These are phyloP conservation scores for Listronotus oregonensis DNA, from an alignment of 1,140 invertebrate genomes.

Conservation along the genomic window DNA sequence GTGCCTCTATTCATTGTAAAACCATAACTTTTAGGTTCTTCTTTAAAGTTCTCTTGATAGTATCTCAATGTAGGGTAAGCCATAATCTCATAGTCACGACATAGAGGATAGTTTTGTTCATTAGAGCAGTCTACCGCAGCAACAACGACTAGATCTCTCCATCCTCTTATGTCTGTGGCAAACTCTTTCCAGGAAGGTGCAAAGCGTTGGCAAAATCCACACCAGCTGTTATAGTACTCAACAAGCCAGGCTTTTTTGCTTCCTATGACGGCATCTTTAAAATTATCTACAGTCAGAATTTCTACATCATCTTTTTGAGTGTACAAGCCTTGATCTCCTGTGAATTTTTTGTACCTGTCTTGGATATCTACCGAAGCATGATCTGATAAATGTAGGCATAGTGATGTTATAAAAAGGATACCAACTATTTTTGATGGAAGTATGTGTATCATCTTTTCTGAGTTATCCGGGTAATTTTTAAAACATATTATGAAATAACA, in stretches of 20 bases:
- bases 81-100: constrained; percentile 84
- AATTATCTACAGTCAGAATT: constrained; percentile 64
- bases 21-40: constrained; percentile 63
- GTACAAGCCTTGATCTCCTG: constrained; percentile 61
- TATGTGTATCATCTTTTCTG: too few relatives aligned
- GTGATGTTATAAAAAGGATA: constrained; percentile 3
- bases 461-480: too few relatives aligned
- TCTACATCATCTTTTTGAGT: constrained; percentile 63
- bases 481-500: too few relatives aligned
- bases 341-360: constrained; percentile 32
- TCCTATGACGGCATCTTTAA: constrained; percentile 63
- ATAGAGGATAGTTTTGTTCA: constrained; percentile 77
- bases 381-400: background rate
- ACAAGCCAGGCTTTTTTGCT: constrained; percentile 70
- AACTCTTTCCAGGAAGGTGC: constrained; percentile 78
- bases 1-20: constrained; percentile 53
- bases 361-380: constrained; percentile 19
- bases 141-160: constrained; percentile 60
- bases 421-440: background rate
- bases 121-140: constrained; percentile 73
- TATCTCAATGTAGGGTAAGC: constrained; percentile 82
- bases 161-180: constrained; percentile 64
- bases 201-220: constrained; percentile 84
- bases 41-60: constrained; percentile 68
- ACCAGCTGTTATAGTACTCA: constrained; percentile 90